Percentiles rank a stretch among this genome's conserved stretches.
phyloP scores from a whole-genome alignment of 2,888 invertebrate species.

The Microctonus aethiopoides region DNA sequence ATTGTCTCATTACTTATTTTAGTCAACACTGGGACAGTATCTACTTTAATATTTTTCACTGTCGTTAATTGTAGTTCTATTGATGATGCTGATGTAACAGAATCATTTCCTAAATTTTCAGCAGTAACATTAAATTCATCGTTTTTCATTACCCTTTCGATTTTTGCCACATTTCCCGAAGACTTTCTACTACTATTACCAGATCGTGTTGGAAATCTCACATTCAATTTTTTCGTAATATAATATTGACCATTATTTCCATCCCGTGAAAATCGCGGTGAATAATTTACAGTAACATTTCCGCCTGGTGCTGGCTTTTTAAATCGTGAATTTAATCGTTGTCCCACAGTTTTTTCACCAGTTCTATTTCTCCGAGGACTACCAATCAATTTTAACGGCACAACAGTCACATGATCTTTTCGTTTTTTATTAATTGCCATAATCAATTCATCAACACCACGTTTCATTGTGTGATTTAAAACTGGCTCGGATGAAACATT shows the following conservation, averaged over 20 bases:
- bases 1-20: slow-evolving; percentile 8
- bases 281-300: slow-evolving; percentile 10
- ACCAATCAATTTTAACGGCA: slow-evolving; percentile 8
- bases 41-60: neutral
- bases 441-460: neutral
- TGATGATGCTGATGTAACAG: slow-evolving; percentile 6
- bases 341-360: neutral
- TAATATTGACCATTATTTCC: slow-evolving; percentile 24
- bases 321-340: slow-evolving; percentile 5
- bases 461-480: slow-evolving; percentile 6
- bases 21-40: neutral
- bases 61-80: neutral
- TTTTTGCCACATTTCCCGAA: slow-evolving; percentile 13
- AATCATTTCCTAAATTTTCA: neutral
- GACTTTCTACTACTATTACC: neutral
- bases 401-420: slow-evolving; percentile 7
- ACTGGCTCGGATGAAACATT: neutral
- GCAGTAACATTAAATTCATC: neutral
- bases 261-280: slow-evolving; percentile 13
- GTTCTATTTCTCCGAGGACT: neutral
- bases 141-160: slow-evolving; percentile 16
- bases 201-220: neutral
- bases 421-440: neutral
- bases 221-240: slow-evolving; percentile 30
- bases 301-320: neutral